A percentile compares a stretch with the other conserved stretches of the same genome.
Conservation (phyloP, 2,113 vertebrate genomes). For the Edolisoma coerulescens region DNA sequence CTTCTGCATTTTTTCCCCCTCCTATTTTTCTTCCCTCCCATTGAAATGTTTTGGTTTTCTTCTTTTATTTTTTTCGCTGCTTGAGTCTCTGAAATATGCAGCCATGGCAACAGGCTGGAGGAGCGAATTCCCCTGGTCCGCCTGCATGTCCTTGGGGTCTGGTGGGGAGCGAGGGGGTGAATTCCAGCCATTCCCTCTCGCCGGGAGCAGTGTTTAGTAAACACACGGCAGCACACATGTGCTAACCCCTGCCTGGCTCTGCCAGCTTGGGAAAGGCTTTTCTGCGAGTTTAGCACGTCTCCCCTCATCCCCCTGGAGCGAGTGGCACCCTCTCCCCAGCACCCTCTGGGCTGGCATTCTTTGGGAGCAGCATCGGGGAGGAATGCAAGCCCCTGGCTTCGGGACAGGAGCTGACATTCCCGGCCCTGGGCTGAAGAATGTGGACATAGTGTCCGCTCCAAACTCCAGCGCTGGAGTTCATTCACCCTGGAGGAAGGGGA, state of each 20-base stretch:
- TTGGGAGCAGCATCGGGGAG: conserved; percentile 30
- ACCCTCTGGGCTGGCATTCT: neutral
- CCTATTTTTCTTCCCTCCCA: conserved; percentile 30
- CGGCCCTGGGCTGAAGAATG: conserved; percentile 64
- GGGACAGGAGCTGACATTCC: conserved; percentile 68
- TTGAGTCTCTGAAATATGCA: conserved; percentile 6
- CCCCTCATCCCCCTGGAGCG: accelerated
- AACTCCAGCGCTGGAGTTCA: conserved; percentile 15
- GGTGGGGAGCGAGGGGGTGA: neutral
- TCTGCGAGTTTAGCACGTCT: neutral
- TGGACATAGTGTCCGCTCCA: conserved; percentile 69
- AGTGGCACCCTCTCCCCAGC: neutral
- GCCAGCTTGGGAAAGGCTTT: neutral
- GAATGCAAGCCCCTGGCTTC: conserved; percentile 70
- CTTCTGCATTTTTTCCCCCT: conserved; percentile 7
- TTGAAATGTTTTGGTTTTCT: conserved; percentile 11
- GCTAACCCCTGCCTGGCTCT: neutral
- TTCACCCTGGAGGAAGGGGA: conserved; percentile 4
- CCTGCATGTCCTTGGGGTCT: neutral
- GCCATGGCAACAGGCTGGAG: conserved; percentile 7
- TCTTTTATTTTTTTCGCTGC: neutral
- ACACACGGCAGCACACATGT: neutral
- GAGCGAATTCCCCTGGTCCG: neutral
- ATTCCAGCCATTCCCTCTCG: conserved; percentile 50
- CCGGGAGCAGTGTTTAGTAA: conserved; percentile 28